A percentile compares a stretch with the other conserved stretches of the same genome.
These are phyloP conservation scores for Peromyscus melanophrys DNA, from an alignment of 2,797 vertebrate genomes.

Conservation along the genomic window DNA sequence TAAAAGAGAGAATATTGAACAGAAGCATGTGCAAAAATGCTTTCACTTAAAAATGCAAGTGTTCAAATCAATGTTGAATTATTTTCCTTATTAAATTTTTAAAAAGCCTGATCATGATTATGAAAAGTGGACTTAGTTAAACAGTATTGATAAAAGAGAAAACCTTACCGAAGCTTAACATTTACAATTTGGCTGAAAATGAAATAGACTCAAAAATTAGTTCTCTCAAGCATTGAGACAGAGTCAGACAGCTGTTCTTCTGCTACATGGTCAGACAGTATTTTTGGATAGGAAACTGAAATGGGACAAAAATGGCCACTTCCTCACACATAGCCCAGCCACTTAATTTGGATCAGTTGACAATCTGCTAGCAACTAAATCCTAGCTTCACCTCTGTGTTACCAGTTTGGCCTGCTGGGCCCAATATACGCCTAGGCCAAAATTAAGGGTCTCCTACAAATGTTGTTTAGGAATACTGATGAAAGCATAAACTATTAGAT, in stretches of 20 bases:
- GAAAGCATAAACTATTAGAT: background rate
- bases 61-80: background rate
- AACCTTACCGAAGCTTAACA: background rate
- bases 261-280: background rate
- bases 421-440: background rate
- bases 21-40: background rate
- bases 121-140: background rate
- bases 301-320: background rate
- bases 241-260: background rate
- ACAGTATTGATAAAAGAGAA: background rate
- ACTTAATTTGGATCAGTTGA: background rate
- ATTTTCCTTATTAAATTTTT: constrained; percentile 2
- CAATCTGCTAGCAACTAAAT: background rate
- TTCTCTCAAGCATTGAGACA: background rate
- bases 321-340: background rate
- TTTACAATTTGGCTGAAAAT: background rate
- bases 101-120: background rate
- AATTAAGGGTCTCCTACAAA: background rate
- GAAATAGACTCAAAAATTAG: background rate
- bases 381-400: background rate
- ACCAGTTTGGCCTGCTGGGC: background rate
- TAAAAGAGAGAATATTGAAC: background rate
- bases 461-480: background rate
- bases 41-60: constrained; percentile 8
- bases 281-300: background rate